Evolutionary conservation across 2,113 vertebrate species (phyloP), one percentile per base, ranked within the genome.

Genomic region (Cyanistes caeruleus): DNA sequence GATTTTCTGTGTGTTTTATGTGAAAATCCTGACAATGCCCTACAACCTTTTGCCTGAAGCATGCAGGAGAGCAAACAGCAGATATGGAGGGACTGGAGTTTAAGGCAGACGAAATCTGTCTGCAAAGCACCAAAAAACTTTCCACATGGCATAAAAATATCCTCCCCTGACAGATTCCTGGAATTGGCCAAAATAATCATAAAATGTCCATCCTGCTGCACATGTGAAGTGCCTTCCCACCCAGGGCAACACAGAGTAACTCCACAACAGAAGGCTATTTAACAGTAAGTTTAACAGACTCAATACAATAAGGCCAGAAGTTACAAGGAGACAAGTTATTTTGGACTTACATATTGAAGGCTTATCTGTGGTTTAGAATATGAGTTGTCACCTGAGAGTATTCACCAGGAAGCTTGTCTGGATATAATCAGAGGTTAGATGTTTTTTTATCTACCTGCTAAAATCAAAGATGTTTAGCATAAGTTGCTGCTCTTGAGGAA

Each of bases 1-100:
- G 90, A 88, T 97, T 97, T 93, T 93, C 53, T 19, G 46, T 79
- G 28, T 53, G 53, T 78, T 80, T 92, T 65, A 64, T 5, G 39
- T 70, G 72, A 84, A 93, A 90, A 82, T 70, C 33, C 14, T 81
- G 59, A 49, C 60, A 89, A 62, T 78, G 56, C 20, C 83, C 35
- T 89, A 72, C 27, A 23, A 93, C 85, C 37, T 58, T 25, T 86
- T 80, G 75, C 84, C 59, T 85, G 74, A 37, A 95, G 58, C 19
- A 18, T 51, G 52, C 27, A 30, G 53, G 46, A 86, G 46, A 81
- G 67, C 59, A 82, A 53, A 80, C 12, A 63, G 46, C 52, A 85
- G 84, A 84, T 88, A 83, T 25, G 48, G 44, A 91, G 63, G 27
- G n/a, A n/a, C 19, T 65, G 58, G 83, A 93, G 56, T 85, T 90